Conservation (phyloP, 2,888 invertebrate species). For the Agrochola circellaris region DNA sequence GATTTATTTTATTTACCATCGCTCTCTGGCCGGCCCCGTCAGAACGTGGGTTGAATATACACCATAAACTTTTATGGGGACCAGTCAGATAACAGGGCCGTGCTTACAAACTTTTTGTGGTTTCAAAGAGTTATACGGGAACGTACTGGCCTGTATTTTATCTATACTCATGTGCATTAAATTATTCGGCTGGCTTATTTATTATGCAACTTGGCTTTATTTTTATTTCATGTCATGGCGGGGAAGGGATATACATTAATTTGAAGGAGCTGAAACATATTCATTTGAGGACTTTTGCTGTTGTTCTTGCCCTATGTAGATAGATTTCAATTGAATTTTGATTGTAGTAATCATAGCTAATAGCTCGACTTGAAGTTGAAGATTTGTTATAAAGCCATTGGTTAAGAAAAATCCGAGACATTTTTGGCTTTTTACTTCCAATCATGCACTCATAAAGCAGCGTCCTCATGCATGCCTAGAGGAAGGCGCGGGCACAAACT, state of each 20-base stretch:
- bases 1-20: slow-evolving; percentile 76
- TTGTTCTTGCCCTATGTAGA: background rate
- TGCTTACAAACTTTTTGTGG: slow-evolving; percentile 69
- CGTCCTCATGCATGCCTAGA: background rate
- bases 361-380: background rate
- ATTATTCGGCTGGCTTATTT: slow-evolving; percentile 37
- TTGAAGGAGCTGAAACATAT: slow-evolving; percentile 2
- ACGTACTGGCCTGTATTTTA: slow-evolving; percentile 34
- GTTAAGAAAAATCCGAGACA: background rate
- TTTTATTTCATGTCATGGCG: background rate
- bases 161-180: slow-evolving; percentile 26
- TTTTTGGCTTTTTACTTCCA: background rate
- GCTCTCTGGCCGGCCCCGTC: slow-evolving; percentile 59
- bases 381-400: background rate
- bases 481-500: slow-evolving; percentile 1
- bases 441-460: background rate
- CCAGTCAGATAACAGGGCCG: slow-evolving; percentile 74
- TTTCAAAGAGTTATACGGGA: slow-evolving; percentile 60
- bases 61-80: slow-evolving; percentile 81
- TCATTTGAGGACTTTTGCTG: background rate
- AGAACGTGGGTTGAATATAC: slow-evolving; percentile 76
- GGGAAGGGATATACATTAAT: background rate
- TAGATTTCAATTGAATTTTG: background rate
- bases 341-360: background rate
- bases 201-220: slow-evolving; percentile 6